A percentile compares a stretch with the other conserved stretches of the same genome.
These are phyloP conservation scores for Ernsta delagoae DNA, from an alignment of 2,888 invertebrate species.

Conservation along the genomic window DNA sequence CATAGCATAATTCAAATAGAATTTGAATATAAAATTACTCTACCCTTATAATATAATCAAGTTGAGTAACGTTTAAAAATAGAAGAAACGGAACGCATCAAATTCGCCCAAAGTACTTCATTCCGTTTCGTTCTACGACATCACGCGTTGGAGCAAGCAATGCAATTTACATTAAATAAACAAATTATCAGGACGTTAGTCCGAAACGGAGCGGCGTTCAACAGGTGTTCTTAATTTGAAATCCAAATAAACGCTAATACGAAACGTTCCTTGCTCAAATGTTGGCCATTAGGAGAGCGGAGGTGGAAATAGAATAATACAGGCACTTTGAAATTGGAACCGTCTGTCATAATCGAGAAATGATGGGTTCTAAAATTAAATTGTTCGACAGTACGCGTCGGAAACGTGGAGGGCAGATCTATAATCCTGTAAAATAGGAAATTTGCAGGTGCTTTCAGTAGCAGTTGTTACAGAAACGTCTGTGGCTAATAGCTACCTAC, in stretches of 20 bases:
- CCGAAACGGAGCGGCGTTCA: slow-evolving; percentile 53
- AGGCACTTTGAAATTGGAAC: slow-evolving; percentile 42
- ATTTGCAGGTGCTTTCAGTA: neutral
- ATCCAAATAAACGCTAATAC: slow-evolving; percentile 69
- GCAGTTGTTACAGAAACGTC: too few species aligned
- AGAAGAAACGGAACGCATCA: slow-evolving; percentile 11
- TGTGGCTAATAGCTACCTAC: too few species aligned
- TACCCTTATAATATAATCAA: too few species aligned
- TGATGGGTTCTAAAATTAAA: slow-evolving; percentile 34
- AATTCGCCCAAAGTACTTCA: slow-evolving; percentile 53
- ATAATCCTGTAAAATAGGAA: slow-evolving; percentile 13
- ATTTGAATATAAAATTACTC: too few species aligned
- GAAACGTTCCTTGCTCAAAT: slow-evolving; percentile 55
- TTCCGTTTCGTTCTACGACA: slow-evolving; percentile 53
- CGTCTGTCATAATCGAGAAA: slow-evolving; percentile 44
- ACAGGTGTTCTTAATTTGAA: slow-evolving; percentile 78
- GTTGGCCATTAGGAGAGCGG: slow-evolving; percentile 53
- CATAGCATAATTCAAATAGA: too few species aligned
- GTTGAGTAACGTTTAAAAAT: neutral
- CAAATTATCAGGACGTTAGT: slow-evolving; percentile 62
- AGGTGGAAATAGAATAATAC: slow-evolving; percentile 44
- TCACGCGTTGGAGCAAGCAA: slow-evolving; percentile 43
- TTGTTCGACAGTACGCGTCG: slow-evolving; percentile 28
- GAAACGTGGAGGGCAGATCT: slow-evolving; percentile 4
- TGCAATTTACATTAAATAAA: slow-evolving; percentile 71